Evolutionary conservation across 2,797 vertebrate species (phyloP).

Genomic region (Pyrocephalus nanus): DNA sequence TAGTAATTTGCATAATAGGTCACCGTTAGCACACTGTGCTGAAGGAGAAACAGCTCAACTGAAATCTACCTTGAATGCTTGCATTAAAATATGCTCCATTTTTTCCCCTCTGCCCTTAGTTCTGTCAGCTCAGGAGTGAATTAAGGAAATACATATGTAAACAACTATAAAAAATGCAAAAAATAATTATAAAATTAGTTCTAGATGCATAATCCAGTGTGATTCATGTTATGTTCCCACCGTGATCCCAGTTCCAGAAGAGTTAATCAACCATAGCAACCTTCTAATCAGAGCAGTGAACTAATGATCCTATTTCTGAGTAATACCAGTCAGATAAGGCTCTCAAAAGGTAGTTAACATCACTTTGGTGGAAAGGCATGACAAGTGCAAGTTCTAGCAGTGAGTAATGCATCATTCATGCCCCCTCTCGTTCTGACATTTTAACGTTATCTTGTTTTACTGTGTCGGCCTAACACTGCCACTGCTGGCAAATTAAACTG

Average conservation of each 20-base stretch:
- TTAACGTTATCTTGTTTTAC: slow-evolving; percentile 86
- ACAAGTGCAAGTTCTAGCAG: slow-evolving; percentile 82
- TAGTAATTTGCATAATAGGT: slow-evolving; percentile 63
- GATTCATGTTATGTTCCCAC: slow-evolving; percentile 73
- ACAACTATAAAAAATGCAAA: slow-evolving; percentile 71
- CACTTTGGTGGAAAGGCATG: slow-evolving; percentile 81
- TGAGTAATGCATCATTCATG: slow-evolving; percentile 85
- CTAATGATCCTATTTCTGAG: slow-evolving; percentile 82
- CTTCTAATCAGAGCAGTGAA: slow-evolving; percentile 81
- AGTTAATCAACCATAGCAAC: slow-evolving; percentile 82
- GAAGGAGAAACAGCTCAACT: slow-evolving; percentile 42
- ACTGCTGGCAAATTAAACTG: slow-evolving; percentile 83
- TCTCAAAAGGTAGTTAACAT: slow-evolving; percentile 85
- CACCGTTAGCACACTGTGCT: slow-evolving; percentile 24
- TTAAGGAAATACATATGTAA: slow-evolving; percentile 73
- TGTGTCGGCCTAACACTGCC: slow-evolving; percentile 84
- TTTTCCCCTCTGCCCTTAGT: slow-evolving; percentile 25
- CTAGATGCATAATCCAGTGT: slow-evolving; percentile 69
- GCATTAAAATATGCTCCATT: slow-evolving; percentile 20
- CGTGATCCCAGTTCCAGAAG: slow-evolving; percentile 78
- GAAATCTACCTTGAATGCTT: slow-evolving; percentile 41
- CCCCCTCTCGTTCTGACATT: slow-evolving; percentile 81
- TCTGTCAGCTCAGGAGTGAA: slow-evolving; percentile 26
- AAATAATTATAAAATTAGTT: slow-evolving; percentile 81
- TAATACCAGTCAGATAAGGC: slow-evolving; percentile 81